Percentiles rank a stretch among this genome's conserved stretches.
Conservation (phyloP, 2,797 vertebrate species). For the Emydoidea blandingii region DNA sequence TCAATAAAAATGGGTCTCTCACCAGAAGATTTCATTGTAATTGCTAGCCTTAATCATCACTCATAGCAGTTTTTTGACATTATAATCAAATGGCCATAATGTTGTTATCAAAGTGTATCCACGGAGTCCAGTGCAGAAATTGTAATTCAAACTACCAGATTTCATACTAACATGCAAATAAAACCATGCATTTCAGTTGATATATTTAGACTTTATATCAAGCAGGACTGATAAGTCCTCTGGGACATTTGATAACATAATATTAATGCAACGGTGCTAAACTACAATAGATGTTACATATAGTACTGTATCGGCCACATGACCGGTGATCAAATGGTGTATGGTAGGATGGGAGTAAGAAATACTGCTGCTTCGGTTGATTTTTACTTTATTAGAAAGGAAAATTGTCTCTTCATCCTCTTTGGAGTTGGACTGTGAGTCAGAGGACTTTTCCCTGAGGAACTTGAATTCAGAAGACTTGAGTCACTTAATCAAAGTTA, state of each 20-base stretch:
- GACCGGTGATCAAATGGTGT: neutral
- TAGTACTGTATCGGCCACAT: neutral
- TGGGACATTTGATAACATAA: constrained; percentile 39
- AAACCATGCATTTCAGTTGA: constrained; percentile 3
- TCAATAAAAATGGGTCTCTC: neutral
- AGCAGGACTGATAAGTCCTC: constrained; percentile 46
- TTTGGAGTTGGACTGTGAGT: neutral
- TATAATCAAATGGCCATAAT: neutral
- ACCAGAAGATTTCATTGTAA: neutral
- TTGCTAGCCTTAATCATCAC: neutral
- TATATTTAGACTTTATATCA: constrained; percentile 41
- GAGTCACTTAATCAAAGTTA: neutral
- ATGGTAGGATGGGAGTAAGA: neutral
- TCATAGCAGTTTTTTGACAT: neutral
- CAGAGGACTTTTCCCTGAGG: neutral
- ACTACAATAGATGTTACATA: constrained; percentile 31
- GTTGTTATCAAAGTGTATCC: constrained; percentile 48
- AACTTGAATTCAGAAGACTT: neutral
- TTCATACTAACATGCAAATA: constrained; percentile 48
- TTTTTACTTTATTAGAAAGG: neutral
- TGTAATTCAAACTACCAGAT: constrained; percentile 53
- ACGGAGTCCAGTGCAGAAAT: constrained; percentile 38
- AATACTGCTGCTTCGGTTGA: neutral
- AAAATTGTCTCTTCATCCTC: neutral
- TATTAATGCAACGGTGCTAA: constrained; percentile 51